These are phyloP conservation scores for Temnothorax longispinosus DNA, from an alignment of 1,140 invertebrate genomes.

Conservation along the genomic window DNA sequence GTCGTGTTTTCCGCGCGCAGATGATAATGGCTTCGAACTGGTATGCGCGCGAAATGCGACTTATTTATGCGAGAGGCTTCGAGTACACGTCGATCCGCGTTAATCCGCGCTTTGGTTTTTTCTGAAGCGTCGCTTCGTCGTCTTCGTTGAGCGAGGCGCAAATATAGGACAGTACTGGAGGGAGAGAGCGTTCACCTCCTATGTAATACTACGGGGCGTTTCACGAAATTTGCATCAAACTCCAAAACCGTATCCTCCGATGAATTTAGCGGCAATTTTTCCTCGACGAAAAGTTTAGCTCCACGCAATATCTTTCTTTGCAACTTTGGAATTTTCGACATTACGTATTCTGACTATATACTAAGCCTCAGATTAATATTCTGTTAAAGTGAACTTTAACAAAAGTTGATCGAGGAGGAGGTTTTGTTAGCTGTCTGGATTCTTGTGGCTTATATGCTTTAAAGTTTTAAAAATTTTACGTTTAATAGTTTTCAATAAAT, in stretches of 20 bases:
- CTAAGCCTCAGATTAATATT: conserved; percentile 44
- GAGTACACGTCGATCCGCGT: conserved; percentile 42
- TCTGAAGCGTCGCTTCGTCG: background rate
- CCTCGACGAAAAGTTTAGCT: background rate
- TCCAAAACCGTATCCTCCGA: background rate
- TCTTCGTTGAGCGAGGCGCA: background rate
- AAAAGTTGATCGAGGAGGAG: conserved; percentile 23
- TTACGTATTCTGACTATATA: conserved; percentile 6
- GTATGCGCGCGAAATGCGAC: conserved; percentile 33
- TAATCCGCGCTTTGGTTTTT: background rate
- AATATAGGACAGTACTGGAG: conserved; percentile 10
- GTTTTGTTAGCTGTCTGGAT: conserved; percentile 24
- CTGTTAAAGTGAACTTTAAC: conserved; percentile 36
- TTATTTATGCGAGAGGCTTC: conserved; percentile 55
- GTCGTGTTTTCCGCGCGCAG: conserved; percentile 14
- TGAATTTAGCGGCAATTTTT: conserved; percentile 44
- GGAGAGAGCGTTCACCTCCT: conserved; percentile 30
- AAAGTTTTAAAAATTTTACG: conserved; percentile 6
- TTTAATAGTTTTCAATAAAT: background rate
- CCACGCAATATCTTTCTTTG: conserved; percentile 27
- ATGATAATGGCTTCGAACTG: conserved; percentile 54
- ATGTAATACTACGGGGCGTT: conserved; percentile 13
- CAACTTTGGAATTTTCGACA: conserved; percentile 35
- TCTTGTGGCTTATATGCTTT: background rate
- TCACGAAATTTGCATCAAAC: conserved; percentile 43